Evolutionary conservation across 37 sponge, comb jelly and placozoan genomes (phyloP), one percentile per base, ranked within the genome.

Genomic region (Mnemiopsis leidyi): DNA sequence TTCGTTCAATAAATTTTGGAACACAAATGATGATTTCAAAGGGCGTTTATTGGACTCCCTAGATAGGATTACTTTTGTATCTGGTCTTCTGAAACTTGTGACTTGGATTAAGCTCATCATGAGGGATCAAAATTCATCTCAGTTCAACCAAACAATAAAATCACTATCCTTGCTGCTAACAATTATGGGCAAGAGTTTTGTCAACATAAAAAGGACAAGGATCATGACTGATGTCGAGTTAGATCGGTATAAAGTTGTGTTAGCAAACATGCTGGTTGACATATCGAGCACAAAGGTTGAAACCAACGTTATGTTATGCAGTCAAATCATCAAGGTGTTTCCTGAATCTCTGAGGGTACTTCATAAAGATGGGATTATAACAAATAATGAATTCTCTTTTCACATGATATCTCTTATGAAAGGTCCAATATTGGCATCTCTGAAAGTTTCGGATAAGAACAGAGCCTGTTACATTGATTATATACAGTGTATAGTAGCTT

Each of bases 151-250:
- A 23, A 85, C 90, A 40, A n/a, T 40, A 0, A 38, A 40, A 38
- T 38, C 61, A 40, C 35, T 85, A 21, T 38, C 61, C 23, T 21
- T 85, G 1, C 90, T 85, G 36, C 33, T 85, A 9, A 85, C 90
- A 40, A 40, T 85, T 28, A 85, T 85, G 61, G 39, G 90, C 30
- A 85, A 40, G 35, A 85, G 90, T 40, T 85, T 40, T 85, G 90
- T 85, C 16, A 85, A 39, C 61, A 40, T 38, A 16, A 85, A 85
- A 13, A 1, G 26, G 48, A 38, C 40, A 39, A 37, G 61, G 13
- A 37, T 40, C 7, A 38, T 85, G 40, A n/a, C 90, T 9, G 36
- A 16, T 0, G 90, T 3, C 0, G 90, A 85, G 48, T 28, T 37
- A n/a, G 61, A 85, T 0, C 32, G 90, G 90, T 85, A 85, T 29